Percentiles rank a stretch among this genome's conserved stretches.
Conservation (phyloP, 2,888 invertebrate genomes). For the Sminthurides aquaticus region DNA sequence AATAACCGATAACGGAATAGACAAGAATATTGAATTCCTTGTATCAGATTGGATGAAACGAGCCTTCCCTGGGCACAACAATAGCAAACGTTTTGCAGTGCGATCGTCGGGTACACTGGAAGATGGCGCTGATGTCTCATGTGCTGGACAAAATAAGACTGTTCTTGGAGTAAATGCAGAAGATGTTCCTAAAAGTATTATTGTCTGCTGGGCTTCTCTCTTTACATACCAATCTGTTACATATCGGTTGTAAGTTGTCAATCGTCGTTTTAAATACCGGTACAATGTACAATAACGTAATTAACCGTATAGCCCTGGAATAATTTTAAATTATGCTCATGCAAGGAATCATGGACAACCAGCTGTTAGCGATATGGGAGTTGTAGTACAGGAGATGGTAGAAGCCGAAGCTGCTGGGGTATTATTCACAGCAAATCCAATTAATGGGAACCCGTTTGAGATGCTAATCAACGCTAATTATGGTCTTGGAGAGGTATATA, state of each 20-base stretch:
- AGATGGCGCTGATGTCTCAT: constrained; percentile 69
- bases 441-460: constrained; percentile 59
- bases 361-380: constrained; percentile 63
- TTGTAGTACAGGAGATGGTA: constrained; percentile 72
- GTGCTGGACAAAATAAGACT: constrained; percentile 78
- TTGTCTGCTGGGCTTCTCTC: constrained; percentile 74
- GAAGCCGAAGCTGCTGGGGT: constrained; percentile 63
- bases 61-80: constrained; percentile 29
- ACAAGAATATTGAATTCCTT: constrained; percentile 43
- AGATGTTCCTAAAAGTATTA: constrained; percentile 55
- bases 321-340: no score
- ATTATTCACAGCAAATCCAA: constrained; percentile 71
- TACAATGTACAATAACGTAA: no score
- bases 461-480: constrained; percentile 70
- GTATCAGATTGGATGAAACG: constrained; percentile 28
- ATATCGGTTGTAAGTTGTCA: constrained; percentile 59
- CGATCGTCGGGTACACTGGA: constrained; percentile 68
- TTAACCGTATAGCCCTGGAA: no score
- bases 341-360: constrained; percentile 64
- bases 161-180: constrained; percentile 57
- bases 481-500: constrained; percentile 77
- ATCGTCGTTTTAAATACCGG: neutral
- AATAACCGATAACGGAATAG: constrained; percentile 44
- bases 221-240: constrained; percentile 67
- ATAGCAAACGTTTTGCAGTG: constrained; percentile 54